Conservation (phyloP, 2,113 vertebrate species). For the Sinocyclocheilus grahami region DNA sequence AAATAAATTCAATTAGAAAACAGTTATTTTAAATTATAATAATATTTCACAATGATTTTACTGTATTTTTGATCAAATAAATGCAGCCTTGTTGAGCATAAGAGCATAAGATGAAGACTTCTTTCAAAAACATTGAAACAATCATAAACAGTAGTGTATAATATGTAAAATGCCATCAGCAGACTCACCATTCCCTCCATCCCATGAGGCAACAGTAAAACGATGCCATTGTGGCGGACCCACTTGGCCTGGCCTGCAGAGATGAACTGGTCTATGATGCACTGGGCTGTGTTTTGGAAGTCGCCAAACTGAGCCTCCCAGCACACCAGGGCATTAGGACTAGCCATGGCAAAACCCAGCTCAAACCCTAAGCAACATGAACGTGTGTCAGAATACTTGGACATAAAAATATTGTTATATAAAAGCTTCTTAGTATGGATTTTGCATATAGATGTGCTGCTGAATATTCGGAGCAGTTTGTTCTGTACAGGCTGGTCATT, state of each 20-base stretch:
- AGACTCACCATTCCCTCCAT: slow-evolving; percentile 85
- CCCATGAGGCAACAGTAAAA: slow-evolving; percentile 83
- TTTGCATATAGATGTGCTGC: background rate
- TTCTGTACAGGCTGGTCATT: background rate
- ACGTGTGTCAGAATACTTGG: background rate
- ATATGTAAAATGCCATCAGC: background rate
- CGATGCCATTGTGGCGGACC: slow-evolving; percentile 87
- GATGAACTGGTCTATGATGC: slow-evolving; percentile 91
- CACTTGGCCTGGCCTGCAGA: slow-evolving; percentile 87
- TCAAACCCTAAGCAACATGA: slow-evolving; percentile 76
- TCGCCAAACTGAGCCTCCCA: slow-evolving; percentile 89
- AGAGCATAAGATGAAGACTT: no score
- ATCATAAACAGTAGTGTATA: background rate
- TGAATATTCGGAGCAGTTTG: background rate
- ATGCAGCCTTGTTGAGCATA: no score
- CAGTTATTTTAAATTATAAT: background rate
- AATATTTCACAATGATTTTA: no score
- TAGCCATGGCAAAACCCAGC: slow-evolving; percentile 90
- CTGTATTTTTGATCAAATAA: no score
- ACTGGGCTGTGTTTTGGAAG: slow-evolving; percentile 88
- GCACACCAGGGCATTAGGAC: slow-evolving; percentile 87
- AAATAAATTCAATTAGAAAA: background rate
- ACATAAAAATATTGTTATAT: background rate
- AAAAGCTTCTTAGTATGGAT: background rate
- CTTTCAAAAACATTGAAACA: no score